Conservation (phyloP, 64 coral and sea anemone species). For the Acropora tenuis region DNA sequence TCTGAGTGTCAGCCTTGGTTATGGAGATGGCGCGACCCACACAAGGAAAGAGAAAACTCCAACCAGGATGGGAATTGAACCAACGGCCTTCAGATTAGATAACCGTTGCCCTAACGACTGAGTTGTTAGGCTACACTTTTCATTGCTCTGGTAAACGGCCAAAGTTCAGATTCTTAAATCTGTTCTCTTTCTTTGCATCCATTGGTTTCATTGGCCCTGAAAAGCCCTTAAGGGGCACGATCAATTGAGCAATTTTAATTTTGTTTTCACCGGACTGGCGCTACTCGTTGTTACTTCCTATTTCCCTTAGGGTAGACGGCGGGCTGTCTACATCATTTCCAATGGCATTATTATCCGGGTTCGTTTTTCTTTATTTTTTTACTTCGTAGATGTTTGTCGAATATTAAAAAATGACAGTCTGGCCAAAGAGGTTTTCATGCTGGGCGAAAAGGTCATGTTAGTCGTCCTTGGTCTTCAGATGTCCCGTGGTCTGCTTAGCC, state of each 20-base stretch:
- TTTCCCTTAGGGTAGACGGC: too few species aligned
- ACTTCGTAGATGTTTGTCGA: constrained; percentile 27
- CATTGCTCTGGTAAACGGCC: too few species aligned
- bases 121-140: neutral
- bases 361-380: constrained; percentile 27
- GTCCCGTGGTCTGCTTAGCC: constrained; percentile 25
- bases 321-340: too few species aligned
- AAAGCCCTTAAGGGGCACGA: too few species aligned
- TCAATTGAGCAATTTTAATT: too few species aligned
- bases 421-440: constrained; percentile 30
- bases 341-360: too few species aligned
- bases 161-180: too few species aligned
- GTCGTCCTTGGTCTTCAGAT: constrained; percentile 33
- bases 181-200: too few species aligned
- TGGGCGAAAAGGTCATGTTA: constrained; percentile 36
- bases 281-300: too few species aligned
- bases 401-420: constrained; percentile 9
- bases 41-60: constrained; percentile 21
- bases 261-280: too few species aligned
- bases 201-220: too few species aligned
- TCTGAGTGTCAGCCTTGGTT: constrained; percentile 21
- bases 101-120: constrained; percentile 4
- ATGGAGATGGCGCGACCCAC: neutral
- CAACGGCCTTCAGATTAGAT: constrained; percentile 2
- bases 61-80: too few species aligned